Conservation (phyloP, 2,113 vertebrate species). For the Glaucomys volans region DNA sequence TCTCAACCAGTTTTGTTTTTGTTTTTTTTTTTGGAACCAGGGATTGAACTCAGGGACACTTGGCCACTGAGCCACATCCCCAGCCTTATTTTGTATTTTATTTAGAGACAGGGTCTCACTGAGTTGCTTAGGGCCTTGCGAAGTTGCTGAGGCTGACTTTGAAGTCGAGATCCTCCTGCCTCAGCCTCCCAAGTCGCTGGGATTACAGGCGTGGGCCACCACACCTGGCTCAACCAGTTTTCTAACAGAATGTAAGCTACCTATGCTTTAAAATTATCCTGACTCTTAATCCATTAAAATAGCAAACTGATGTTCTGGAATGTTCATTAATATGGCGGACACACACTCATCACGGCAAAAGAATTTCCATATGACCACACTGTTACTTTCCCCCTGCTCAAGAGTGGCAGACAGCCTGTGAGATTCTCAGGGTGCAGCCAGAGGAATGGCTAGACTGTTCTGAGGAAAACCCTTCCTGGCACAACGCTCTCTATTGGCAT, state of each 20-base stretch:
- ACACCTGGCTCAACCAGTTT: not conserved
- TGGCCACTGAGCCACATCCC: too few relatives aligned
- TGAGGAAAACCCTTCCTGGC: not conserved
- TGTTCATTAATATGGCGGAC: not conserved
- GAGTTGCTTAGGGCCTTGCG: too few relatives aligned
- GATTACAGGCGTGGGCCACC: too few relatives aligned
- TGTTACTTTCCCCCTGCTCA: not conserved
- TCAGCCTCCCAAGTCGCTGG: too few relatives aligned
- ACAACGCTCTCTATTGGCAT: not conserved
- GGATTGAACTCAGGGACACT: too few relatives aligned
- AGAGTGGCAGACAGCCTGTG: not conserved
- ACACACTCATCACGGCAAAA: not conserved
- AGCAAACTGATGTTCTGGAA: not conserved
- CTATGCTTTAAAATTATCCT: not conserved
- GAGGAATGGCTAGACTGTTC: not conserved
- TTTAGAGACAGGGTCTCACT: too few relatives aligned
- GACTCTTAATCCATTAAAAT: not conserved
- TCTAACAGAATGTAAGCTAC: not conserved
- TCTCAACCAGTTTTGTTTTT: too few relatives aligned
- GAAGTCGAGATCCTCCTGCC: too few relatives aligned
- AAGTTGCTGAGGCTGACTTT: too few relatives aligned
- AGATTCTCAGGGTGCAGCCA: not conserved
- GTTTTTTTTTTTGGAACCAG: too few relatives aligned
- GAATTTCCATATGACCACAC: not conserved
- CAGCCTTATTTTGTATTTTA: too few relatives aligned